Evolutionary conservation across 1,140 invertebrate genomes (phyloP), one percentile per base, ranked within the genome.

Genomic region (Leptinotarsa undecemlineata): DNA sequence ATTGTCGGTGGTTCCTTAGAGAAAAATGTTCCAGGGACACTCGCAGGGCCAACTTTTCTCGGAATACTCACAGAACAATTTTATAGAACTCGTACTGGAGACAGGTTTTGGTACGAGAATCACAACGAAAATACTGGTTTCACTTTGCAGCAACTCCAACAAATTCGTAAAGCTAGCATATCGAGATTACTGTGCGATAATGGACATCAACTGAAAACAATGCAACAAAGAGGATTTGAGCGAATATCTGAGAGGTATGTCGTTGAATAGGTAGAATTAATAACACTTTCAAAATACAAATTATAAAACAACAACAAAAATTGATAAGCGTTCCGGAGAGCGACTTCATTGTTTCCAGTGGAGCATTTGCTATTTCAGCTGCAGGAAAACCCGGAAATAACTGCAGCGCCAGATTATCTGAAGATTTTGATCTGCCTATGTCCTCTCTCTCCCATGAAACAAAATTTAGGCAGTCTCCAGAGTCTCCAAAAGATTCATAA

Each of bases 61-160:
- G 97, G 96, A 80, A 94, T 99, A 68, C 86, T 98, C 2, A 92
- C 90, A 0, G 94, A 94, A 81, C 96, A 98, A 85, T 98, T 98
- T 85, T 94, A 92, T 79, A 87, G 92, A 73, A 92, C 94, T 1
- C 90, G 95, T 81, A 90, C 92, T 11, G 95, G 93, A 8, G 95
- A 98, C 85, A 87, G 94, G 73, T 93, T 87, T 84, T 98, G 94
- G 90, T 97, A 90, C 81, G 94, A 96, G 84, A 15, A 57, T 57
- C 91, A 90, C 77, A 89, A 89, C 3, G 89, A 90, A 74, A 87
- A 90, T 13, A 67, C 42, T 48, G 90, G 74, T 23, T 79, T 79
- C 23, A 75, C 80, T 74, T 21, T 69, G 76, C 78, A 67, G 23
- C 82, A 85, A 81, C 73, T 83, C 19, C 86, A 87, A 60, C 93